Conservation (phyloP, 2,888 invertebrate genomes). For the Amiota communis region DNA sequence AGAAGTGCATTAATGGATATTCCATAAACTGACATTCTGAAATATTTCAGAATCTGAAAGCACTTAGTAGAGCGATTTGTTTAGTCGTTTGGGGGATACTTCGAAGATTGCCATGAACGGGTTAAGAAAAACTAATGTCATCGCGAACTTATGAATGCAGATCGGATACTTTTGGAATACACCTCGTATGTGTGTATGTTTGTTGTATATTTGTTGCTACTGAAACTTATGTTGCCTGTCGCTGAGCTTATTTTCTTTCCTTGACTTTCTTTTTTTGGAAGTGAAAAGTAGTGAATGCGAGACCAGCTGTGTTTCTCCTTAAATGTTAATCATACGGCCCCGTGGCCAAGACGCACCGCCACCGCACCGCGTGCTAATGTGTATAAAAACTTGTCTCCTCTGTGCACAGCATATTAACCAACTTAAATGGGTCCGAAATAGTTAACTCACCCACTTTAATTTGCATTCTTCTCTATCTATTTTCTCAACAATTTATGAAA, state of each 20-base stretch:
- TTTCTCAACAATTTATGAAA: conserved; percentile 14
- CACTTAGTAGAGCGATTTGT: no score
- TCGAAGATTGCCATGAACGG: no score
- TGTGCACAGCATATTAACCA: background rate
- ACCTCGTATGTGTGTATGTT: background rate
- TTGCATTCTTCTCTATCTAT: background rate
- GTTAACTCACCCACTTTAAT: background rate
- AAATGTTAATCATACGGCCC: conserved; percentile 63
- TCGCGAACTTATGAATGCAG: no score
- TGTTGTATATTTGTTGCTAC: background rate
- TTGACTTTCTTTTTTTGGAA: background rate
- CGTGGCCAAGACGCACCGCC: conserved; percentile 39
- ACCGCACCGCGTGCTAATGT: conserved; percentile 2
- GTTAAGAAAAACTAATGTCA: no score
- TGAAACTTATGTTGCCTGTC: conserved; percentile 57
- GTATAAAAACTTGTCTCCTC: background rate
- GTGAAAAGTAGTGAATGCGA: background rate
- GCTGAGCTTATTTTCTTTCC: conserved; percentile 58
- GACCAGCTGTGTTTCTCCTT: conserved; percentile 40
- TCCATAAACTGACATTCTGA: no score
- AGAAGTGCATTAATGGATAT: no score
- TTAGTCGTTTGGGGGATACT: no score
- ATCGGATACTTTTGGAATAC: no score
- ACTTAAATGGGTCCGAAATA: background rate
- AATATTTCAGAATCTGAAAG: no score